Evolutionary conservation across 2,113 vertebrate genomes (phyloP).

Genomic region (Carlito syrichta): DNA sequence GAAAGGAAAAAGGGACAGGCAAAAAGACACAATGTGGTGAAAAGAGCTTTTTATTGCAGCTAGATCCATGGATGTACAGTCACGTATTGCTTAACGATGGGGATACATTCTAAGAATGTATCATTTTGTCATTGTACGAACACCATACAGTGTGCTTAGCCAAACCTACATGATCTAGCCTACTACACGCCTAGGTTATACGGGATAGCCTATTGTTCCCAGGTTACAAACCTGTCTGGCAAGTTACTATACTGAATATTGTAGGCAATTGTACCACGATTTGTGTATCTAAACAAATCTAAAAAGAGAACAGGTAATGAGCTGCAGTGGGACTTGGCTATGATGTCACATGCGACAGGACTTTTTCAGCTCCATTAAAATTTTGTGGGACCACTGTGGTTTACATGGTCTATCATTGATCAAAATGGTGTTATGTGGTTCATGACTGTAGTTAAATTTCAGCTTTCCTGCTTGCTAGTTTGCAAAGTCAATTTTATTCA

Average conservation of each 20-base stretch:
- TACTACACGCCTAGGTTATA: not conserved
- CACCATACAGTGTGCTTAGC: not conserved
- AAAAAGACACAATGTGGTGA: not conserved
- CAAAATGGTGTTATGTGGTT: not conserved
- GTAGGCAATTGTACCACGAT: not conserved
- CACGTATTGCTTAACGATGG: not conserved
- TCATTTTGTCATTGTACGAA: not conserved
- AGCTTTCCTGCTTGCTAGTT: not conserved
- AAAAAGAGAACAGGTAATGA: not conserved
- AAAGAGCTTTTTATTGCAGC: not conserved
- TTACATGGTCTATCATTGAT: not conserved
- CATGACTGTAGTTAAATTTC: not conserved
- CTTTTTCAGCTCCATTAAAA: not conserved
- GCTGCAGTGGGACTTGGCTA: too few species aligned
- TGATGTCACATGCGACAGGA: not conserved
- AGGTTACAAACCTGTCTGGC: not conserved
- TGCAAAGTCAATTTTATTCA: not conserved
- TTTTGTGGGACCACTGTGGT: not conserved
- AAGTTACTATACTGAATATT: not conserved
- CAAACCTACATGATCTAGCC: not conserved
- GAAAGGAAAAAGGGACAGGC: not conserved
- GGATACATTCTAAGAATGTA: not conserved
- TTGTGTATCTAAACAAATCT: not conserved
- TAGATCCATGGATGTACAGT: not conserved
- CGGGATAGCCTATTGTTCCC: not conserved